Evolutionary conservation across 2,888 invertebrate genomes (phyloP).

Genomic region (Trichacis sp.): DNA sequence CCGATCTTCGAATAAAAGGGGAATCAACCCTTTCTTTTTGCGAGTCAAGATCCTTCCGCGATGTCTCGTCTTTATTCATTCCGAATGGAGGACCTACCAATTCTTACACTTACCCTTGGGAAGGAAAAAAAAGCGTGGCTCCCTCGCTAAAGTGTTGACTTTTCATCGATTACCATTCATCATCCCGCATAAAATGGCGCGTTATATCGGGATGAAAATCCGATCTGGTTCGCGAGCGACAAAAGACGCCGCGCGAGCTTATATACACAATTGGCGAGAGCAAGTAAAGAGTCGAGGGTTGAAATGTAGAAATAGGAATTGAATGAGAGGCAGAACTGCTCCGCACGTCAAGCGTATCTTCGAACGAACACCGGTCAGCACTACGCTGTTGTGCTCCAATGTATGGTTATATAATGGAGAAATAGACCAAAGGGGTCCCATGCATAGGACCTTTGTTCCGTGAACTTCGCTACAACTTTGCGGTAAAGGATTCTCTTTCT

Average conservation of each 20-base stretch:
- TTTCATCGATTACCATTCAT: conserved; percentile 48
- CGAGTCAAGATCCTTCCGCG: conserved; percentile 49
- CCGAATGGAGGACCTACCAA: conserved; percentile 50
- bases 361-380: conserved; percentile 64
- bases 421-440: conserved; percentile 49
- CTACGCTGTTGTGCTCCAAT: conserved; percentile 49
- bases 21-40: conserved; percentile 55
- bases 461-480: conserved; percentile 66
- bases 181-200: not conserved
- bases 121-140: conserved; percentile 3
- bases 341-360: conserved; percentile 66
- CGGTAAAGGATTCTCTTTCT: conserved; percentile 44
- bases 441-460: conserved; percentile 63
- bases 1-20: conserved; percentile 55
- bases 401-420: conserved; percentile 53
- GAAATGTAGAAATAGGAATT: conserved; percentile 56
- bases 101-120: conserved; percentile 39
- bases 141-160: conserved; percentile 43
- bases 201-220: not conserved
- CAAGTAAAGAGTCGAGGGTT: conserved; percentile 40
- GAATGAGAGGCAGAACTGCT: conserved; percentile 49
- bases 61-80: conserved; percentile 53
- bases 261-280: conserved; percentile 25
- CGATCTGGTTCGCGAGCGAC: not conserved
- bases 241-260: conserved; percentile 29